Conservation (phyloP, 1,140 invertebrate genomes). For the Drosophila sucinea region DNA sequence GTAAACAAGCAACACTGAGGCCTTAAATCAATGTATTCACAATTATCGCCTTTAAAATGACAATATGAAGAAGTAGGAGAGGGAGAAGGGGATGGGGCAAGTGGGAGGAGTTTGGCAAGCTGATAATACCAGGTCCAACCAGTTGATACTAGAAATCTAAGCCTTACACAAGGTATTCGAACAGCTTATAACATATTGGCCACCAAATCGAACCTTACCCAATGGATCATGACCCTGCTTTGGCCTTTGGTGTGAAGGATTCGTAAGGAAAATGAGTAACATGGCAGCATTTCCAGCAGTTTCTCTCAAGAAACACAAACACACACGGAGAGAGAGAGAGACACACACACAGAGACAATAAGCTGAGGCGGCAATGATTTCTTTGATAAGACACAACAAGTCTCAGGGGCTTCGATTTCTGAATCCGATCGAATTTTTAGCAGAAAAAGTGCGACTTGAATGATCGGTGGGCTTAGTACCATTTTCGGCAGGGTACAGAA, state of each 20-base stretch:
- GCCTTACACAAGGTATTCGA: neutral
- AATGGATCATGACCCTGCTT: neutral
- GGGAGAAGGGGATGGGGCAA: neutral
- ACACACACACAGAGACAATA: conserved; percentile 39
- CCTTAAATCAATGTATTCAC: conserved; percentile 5
- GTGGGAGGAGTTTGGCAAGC: conserved; percentile 25
- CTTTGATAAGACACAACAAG: neutral
- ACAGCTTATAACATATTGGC: neutral
- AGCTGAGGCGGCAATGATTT: conserved; percentile 16
- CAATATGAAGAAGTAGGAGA: conserved; percentile 28
- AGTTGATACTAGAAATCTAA: conserved; percentile 60
- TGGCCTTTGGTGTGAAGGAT: neutral
- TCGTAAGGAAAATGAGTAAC: neutral
- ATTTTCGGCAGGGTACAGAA: conserved; percentile 76
- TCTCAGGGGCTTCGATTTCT: conserved; percentile 10
- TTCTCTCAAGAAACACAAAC: neutral
- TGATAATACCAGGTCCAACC: conserved; percentile 63
- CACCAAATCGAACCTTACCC: conserved; percentile 1
- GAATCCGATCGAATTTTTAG: conserved; percentile 52
- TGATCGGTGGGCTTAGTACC: conserved; percentile 62
- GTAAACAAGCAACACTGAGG: conserved; percentile 3
- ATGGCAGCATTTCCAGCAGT: neutral
- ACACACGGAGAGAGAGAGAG: neutral
- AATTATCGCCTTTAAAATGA: conserved; percentile 28
- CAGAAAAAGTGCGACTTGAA: conserved; percentile 69